phyloP scores from a whole-genome alignment of 2,888 invertebrate genomes.

The Baronia brevicornis region DNA sequence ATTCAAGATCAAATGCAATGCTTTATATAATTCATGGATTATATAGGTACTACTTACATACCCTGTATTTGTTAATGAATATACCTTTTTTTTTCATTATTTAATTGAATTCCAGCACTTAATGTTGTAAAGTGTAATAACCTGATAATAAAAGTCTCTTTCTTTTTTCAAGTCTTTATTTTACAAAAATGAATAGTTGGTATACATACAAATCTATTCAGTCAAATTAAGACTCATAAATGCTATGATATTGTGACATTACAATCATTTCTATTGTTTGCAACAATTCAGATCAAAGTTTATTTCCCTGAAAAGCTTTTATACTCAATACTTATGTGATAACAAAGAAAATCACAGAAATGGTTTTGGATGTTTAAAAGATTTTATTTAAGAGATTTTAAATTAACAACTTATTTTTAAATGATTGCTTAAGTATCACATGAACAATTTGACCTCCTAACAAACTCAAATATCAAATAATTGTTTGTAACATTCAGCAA shows the following conservation, averaged over 20 bases:
- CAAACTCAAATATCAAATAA: conserved; percentile 41
- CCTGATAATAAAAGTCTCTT: conserved; percentile 17
- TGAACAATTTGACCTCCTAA: conserved; percentile 40
- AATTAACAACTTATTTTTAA: conserved; percentile 21
- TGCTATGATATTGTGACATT: conserved; percentile 44
- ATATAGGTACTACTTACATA: no score
- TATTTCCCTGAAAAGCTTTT: conserved; percentile 22
- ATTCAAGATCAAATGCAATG: no score
- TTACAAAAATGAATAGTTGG: conserved; percentile 56
- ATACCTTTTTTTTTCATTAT: no score
- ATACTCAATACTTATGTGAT: conserved; percentile 24
- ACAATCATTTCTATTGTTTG: conserved; percentile 24
- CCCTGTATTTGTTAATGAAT: no score
- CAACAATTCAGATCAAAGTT: conserved; percentile 41
- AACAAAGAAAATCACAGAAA: conserved; percentile 39
- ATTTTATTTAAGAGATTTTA: conserved; percentile 6
- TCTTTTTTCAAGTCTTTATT: conserved; percentile 57
- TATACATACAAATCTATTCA: conserved; percentile 62
- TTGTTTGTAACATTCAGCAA: conserved; percentile 35
- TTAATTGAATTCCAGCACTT: no score
- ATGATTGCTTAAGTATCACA: conserved; percentile 47
- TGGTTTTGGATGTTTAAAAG: conserved; percentile 28
- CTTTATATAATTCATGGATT: no score
- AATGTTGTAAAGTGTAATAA: no score
- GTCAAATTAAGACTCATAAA: conserved; percentile 60